Evolutionary conservation across 2,888 invertebrate genomes (phyloP).

Genomic region (Brenthis ino): DNA sequence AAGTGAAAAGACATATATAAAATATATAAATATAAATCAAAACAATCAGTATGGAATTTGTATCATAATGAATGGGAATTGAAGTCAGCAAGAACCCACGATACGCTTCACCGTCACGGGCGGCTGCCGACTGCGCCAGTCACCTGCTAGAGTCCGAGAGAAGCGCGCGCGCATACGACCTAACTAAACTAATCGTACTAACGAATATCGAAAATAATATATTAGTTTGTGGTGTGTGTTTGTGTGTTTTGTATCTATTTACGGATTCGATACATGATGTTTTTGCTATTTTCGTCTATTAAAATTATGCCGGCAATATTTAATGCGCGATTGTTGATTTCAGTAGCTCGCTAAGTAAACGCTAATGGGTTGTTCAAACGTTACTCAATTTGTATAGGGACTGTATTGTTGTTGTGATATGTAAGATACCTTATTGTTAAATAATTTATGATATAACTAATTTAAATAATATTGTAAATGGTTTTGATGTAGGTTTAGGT

Average conservation of each 20-base stretch:
- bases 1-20: background rate
- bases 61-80: conserved; percentile 38
- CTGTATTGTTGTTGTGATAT: conserved; percentile 38
- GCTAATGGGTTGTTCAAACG: conserved; percentile 24
- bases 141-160: conserved; percentile 73
- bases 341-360: conserved; percentile 22
- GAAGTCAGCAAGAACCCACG: conserved; percentile 54
- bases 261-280: conserved; percentile 63
- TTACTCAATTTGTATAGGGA: conserved; percentile 33
- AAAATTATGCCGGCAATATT: background rate
- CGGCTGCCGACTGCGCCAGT: conserved; percentile 61
- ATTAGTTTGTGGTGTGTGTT: conserved; percentile 41
- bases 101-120: conserved; percentile 64
- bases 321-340: conserved; percentile 8
- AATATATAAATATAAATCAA: conserved; percentile 1
- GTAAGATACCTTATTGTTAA: conserved; percentile 18
- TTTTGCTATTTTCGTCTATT: conserved; percentile 30
- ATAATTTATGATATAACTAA: background rate
- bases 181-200: conserved; percentile 61
- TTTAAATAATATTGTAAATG: background rate
- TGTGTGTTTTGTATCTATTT: conserved; percentile 50
- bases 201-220: conserved; percentile 48
- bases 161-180: conserved; percentile 64
- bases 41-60: conserved; percentile 31
- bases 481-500: background rate